Evolutionary conservation across 1,140 invertebrate species (phyloP).

Genomic region (Leguminivora glycinivorella): DNA sequence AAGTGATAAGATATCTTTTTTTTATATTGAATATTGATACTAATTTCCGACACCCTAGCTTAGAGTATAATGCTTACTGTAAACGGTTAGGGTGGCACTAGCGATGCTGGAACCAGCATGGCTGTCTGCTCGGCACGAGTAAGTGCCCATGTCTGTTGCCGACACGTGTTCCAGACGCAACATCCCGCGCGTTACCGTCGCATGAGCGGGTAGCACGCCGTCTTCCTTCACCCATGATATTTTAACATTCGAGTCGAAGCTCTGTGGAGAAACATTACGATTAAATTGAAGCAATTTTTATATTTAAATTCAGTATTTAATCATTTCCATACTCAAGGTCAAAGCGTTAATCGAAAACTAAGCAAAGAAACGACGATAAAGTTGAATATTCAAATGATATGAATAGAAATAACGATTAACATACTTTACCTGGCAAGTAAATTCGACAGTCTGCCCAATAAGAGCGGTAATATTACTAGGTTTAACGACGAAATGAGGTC

Average conservation of each 20-base stretch:
- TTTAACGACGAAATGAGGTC: conserved; percentile 76
- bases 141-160: conserved; percentile 71
- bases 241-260: conserved; percentile 68
- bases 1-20: too few species aligned
- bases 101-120: conserved; percentile 71
- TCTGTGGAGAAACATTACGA: conserved; percentile 52
- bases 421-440: conserved; percentile 72
- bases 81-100: conserved; percentile 74
- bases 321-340: too few species aligned
- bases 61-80: conserved; percentile 63
- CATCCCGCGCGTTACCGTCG: conserved; percentile 84
- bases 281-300: not conserved
- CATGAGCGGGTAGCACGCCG: conserved; percentile 81
- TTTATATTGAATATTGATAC: not conserved
- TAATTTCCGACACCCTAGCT: not conserved
- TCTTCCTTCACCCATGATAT: conserved; percentile 75
- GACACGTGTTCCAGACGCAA: conserved; percentile 73
- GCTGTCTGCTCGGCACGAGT: conserved; percentile 76
- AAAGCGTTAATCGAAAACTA: too few species aligned
- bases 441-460: conserved; percentile 75
- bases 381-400: not conserved
- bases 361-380: too few species aligned
- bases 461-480: conserved; percentile 71
- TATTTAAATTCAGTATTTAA: too few species aligned
- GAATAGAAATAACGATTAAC: not conserved